Evolutionary conservation across 1,140 invertebrate species (phyloP), one percentile per base, ranked within the genome.

Genomic region (Orius insidiosus): DNA sequence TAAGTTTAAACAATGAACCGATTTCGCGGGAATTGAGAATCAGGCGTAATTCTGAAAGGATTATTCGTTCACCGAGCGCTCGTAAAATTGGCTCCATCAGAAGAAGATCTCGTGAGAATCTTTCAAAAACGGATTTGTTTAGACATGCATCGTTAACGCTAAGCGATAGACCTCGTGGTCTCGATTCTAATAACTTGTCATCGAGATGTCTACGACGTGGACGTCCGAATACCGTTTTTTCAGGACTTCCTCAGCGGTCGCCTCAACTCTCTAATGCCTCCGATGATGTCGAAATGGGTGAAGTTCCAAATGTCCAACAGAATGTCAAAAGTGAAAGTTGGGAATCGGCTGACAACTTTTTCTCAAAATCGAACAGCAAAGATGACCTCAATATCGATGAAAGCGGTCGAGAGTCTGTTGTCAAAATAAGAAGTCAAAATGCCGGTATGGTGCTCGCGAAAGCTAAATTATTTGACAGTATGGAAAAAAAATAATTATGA

Each of bases 11-110:
- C 51, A 24, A 24, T 24, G 24, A 24, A 7, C 24, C 24, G 24
- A 24, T 24, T 24, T 24, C 24, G 7, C 72, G 72, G 53, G 78
- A 82, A 59, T 60, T 84, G 36, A 80, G 78, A 57, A 83, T 84
- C 45, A 64, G 79, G 40, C 63, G 66, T 40, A 76, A 72, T 33
- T 60, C 66, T 33, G 76, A 81, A 56, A 67, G 74, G 59, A 71
- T 83, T 11, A 80, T 83, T 52, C 63, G 80, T 54, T 84, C 80
- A 2, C 81, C 80, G 1, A 83, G 80, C 58, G 80, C 79, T 15
- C 66, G 80, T 31, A 83, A 80, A 68, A 85, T 85, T 49, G 80
- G 80, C 15, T 75, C 64, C 15, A 70, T 84, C 38, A 63, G 78
- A 56, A 66, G 79, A 33, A 61, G 78, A 40, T 82, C 78, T 0